A percentile compares a stretch with the other conserved stretches of the same genome.
Evolutionary conservation across 2,113 vertebrate genomes (phyloP).

Genomic region (Lonchura striata): DNA sequence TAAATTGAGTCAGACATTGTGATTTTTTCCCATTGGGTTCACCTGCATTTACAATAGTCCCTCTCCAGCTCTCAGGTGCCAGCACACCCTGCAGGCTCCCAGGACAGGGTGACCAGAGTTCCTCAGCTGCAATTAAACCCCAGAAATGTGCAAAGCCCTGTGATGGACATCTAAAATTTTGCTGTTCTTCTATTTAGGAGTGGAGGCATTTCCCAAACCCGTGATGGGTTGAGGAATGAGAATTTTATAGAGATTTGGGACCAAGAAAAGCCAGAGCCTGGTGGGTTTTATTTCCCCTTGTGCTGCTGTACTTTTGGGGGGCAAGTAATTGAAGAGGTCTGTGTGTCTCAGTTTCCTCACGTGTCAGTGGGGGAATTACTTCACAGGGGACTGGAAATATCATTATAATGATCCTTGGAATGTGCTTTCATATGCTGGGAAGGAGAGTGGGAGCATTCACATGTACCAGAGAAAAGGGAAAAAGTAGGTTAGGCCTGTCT

Average conservation of each 20-base stretch:
- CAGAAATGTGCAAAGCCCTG: not conserved
- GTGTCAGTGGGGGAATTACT: conserved; percentile 49
- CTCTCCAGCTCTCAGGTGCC: not conserved
- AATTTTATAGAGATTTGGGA: not conserved
- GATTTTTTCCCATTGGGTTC: too few species aligned
- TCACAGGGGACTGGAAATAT: conserved; percentile 40
- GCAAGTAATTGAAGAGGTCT: conserved; percentile 3
- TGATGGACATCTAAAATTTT: not conserved
- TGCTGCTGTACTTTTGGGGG: not conserved
- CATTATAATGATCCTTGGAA: conserved; percentile 54
- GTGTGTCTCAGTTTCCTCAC: conserved; percentile 23
- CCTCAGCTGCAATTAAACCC: not conserved
- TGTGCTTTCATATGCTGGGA: conserved; percentile 49
- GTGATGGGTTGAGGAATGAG: not conserved
- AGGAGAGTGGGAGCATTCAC: conserved; percentile 27
- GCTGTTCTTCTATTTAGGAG: not conserved
- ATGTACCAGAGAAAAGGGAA: conserved; percentile 17
- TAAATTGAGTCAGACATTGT: too few species aligned
- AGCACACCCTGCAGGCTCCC: not conserved
- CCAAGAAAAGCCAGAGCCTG: not conserved
- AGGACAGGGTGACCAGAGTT: rapidly evolving
- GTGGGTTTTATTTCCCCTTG: not conserved
- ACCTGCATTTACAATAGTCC: too few species aligned
- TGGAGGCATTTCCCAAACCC: not conserved
- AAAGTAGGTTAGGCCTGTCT: conserved; percentile 69